Evolutionary conservation across 1,140 invertebrate species (phyloP).

Genomic region (Chelonus insularis): DNA sequence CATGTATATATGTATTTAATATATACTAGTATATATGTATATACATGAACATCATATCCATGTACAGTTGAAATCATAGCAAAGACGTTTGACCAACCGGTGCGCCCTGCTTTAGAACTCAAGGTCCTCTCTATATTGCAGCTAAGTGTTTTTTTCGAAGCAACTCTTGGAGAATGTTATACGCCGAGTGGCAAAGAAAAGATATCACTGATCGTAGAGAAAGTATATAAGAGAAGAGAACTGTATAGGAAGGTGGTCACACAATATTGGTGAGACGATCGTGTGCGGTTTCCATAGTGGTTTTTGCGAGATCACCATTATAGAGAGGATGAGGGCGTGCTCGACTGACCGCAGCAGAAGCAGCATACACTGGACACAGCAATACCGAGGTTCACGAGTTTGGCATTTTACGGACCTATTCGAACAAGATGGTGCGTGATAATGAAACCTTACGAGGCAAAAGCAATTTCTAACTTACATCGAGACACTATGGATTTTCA

Average conservation of each 20-base stretch:
- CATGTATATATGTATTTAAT: too few species aligned
- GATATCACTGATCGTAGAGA: conserved; percentile 11
- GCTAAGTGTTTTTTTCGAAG: too few species aligned
- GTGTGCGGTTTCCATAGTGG: conserved; percentile 7
- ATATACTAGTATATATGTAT: too few species aligned
- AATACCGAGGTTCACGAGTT: conserved; percentile 40
- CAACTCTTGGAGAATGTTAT: too few species aligned
- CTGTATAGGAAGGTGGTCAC: not conserved
- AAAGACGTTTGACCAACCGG: conserved; percentile 37
- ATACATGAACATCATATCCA: too few species aligned
- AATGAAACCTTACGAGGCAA: conserved; percentile 13
- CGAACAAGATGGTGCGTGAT: conserved; percentile 56
- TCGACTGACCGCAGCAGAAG: conserved; percentile 42
- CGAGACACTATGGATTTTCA: too few species aligned
- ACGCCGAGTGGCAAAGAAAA: conserved; percentile 3
- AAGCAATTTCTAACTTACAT: too few species aligned
- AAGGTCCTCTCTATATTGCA: too few species aligned
- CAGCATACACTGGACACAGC: conserved; percentile 40
- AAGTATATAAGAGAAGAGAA: not conserved
- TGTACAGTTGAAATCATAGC: not conserved
- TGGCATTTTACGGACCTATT: conserved; percentile 53
- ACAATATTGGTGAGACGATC: conserved; percentile 11
- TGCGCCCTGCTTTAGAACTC: conserved; percentile 29
- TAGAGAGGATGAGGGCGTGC: conserved; percentile 31
- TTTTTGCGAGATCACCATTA: conserved; percentile 20